A percentile compares a stretch with the other conserved stretches of the same genome.
These are phyloP conservation scores for Mungos mungo DNA, from an alignment of 2,113 vertebrate species.

Conservation along the genomic window DNA sequence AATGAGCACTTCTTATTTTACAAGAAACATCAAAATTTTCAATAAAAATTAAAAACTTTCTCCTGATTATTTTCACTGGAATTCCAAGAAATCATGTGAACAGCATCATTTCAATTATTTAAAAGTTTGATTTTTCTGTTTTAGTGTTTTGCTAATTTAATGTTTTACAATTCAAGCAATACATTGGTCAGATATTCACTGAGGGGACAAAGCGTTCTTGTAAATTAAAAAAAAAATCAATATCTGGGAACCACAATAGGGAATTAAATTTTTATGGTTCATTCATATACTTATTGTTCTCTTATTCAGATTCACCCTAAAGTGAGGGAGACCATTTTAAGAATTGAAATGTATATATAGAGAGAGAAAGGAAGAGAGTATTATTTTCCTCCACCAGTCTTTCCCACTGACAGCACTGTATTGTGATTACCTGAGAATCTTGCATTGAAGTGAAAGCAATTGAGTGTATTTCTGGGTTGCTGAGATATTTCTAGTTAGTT, in stretches of 20 bases:
- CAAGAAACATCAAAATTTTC: neutral
- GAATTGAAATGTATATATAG: neutral
- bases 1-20: neutral
- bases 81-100: neutral
- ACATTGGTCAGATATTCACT: neutral
- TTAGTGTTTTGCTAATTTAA: conserved; percentile 28
- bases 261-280: neutral
- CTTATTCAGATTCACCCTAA: neutral
- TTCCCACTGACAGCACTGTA: neutral
- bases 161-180: conserved; percentile 20
- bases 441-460: neutral
- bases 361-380: neutral
- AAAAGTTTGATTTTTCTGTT: neutral
- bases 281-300: conserved; percentile 61
- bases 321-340: conserved; percentile 62
- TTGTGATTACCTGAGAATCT: neutral
- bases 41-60: neutral
- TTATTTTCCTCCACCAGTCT: neutral
- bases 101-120: neutral
- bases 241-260: neutral
- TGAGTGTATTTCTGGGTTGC: neutral
- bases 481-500: neutral
- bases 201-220: neutral
- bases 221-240: conserved; percentile 39
- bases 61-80: neutral